These are phyloP conservation scores for Lerista edwardsae DNA, from an alignment of 2,797 vertebrate genomes.

Conservation along the genomic window DNA sequence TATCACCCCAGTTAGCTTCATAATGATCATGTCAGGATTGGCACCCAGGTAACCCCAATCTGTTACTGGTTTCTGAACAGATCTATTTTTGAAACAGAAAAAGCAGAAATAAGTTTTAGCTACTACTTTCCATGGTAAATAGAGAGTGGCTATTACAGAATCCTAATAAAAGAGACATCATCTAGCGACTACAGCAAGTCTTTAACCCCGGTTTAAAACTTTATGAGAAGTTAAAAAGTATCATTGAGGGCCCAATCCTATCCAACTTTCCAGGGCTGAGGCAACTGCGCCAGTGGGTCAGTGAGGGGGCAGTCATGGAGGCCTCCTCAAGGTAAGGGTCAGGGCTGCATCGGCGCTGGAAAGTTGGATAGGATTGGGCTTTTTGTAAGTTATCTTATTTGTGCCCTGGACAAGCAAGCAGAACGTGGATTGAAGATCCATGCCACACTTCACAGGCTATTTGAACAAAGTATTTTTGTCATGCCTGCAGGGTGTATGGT, in stretches of 20 bases:
- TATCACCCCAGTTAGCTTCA: background rate
- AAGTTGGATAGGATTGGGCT: too few relatives aligned
- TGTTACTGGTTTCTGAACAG: background rate
- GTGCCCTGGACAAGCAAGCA: background rate
- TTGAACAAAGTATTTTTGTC: conserved; percentile 12
- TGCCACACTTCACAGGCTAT: background rate
- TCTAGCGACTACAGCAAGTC: background rate
- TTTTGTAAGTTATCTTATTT: background rate
- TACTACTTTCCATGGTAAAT: background rate
- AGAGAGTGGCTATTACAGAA: background rate
- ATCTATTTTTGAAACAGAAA: background rate
- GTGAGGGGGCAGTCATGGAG: too few relatives aligned
- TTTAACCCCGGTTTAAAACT: conserved; percentile 1
- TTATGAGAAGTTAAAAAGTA: background rate
- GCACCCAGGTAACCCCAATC: background rate
- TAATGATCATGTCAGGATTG: background rate
- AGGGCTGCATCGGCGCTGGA: too few relatives aligned
- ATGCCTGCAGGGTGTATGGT: background rate
- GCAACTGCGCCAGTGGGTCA: too few relatives aligned
- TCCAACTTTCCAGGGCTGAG: too few relatives aligned
- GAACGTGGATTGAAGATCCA: background rate
- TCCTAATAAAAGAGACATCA: background rate
- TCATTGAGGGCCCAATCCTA: too few relatives aligned
- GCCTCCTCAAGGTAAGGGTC: too few relatives aligned
- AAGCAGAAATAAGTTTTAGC: background rate